A percentile compares a stretch with the other conserved stretches of the same genome.
Evolutionary conservation across 2,113 vertebrate species (phyloP).

Genomic region (Corythornis madagascariensis): DNA sequence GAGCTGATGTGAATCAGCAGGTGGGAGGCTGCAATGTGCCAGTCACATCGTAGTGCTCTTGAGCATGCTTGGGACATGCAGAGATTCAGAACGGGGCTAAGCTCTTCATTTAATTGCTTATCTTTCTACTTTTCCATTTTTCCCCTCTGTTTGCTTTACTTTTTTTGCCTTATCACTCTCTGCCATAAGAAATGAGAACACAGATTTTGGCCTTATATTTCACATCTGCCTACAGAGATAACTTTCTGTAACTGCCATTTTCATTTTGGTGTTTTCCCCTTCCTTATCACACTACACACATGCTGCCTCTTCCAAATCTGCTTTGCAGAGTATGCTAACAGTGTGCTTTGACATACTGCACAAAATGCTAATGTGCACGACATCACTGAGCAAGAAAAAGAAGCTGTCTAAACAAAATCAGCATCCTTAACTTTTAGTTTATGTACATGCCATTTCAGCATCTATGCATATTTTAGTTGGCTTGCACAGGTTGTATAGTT

Average conservation of each 20-base stretch:
- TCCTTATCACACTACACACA: slow-evolving; percentile 38
- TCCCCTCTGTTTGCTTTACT: slow-evolving; percentile 17
- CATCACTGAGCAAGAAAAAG: slow-evolving; percentile 21
- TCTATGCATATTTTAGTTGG: neutral
- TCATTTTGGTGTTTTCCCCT: slow-evolving; percentile 39
- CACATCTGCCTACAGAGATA: slow-evolving; percentile 60
- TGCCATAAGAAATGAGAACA: slow-evolving; percentile 39
- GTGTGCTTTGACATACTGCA: slow-evolving; percentile 14
- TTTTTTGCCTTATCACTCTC: slow-evolving; percentile 41
- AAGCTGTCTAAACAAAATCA: slow-evolving; percentile 13
- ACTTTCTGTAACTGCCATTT: slow-evolving; percentile 47
- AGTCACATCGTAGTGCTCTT: neutral
- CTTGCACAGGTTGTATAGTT: neutral
- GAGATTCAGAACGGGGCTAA: slow-evolving; percentile 16
- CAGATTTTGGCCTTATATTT: slow-evolving; percentile 44
- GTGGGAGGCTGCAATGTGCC: slow-evolving; percentile 1
- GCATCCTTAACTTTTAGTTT: neutral
- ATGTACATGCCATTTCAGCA: neutral
- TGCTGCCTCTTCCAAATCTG: slow-evolving; percentile 48
- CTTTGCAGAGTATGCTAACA: slow-evolving; percentile 35
- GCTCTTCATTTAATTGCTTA: slow-evolving; percentile 25
- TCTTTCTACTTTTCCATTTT: slow-evolving; percentile 12
- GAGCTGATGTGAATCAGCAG: slow-evolving; percentile 27
- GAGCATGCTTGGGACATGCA: neutral
- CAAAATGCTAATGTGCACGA: neutral